Evolutionary conservation across 92 coral and sea anemone genomes (phyloP).

Genomic region (Phenganax subtilis): DNA sequence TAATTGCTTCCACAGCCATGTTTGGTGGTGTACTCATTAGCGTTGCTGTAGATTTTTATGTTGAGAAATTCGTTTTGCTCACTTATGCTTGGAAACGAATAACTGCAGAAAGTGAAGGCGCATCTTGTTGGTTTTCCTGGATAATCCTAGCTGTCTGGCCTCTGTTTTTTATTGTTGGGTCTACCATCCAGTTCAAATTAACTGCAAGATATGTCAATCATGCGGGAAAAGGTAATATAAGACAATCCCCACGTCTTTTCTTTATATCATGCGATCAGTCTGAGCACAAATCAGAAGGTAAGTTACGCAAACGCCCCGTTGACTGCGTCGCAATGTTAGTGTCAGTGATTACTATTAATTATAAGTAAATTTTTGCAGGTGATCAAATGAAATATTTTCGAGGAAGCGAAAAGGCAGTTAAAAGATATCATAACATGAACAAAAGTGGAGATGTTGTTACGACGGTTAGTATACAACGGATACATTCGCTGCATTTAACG

Average conservation of each 20-base stretch:
- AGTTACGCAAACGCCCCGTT: no score
- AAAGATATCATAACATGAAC: constrained; percentile 83
- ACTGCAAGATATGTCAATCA: constrained; percentile 78
- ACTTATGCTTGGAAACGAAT: constrained; percentile 71
- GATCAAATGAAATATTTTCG: constrained; percentile 64
- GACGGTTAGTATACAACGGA: constrained; percentile 50
- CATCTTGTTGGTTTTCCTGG: constrained; percentile 75
- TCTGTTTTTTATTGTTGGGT: constrained; percentile 68
- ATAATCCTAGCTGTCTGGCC: constrained; percentile 77
- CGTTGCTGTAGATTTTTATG: constrained; percentile 69
- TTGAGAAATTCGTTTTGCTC: constrained; percentile 72
- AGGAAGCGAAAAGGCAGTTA: constrained; percentile 80
- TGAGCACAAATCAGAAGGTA: no score
- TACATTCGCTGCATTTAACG: no score
- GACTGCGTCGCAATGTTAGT: no score
- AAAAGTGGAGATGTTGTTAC: constrained; percentile 99
- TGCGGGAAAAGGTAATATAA: constrained; percentile 55
- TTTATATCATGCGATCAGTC: not conserved
- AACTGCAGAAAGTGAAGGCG: constrained; percentile 57
- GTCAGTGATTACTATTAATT: no score
- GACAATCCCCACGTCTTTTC: no score
- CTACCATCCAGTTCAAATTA: constrained; percentile 62
- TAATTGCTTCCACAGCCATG: constrained; percentile 70
- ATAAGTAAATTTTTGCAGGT: constrained; percentile 40
- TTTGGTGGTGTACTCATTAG: constrained; percentile 75